Percentiles rank a stretch among this genome's conserved stretches.
These are phyloP conservation scores for Gnatocerus cornutus DNA, from an alignment of 2,888 invertebrate genomes.

Conservation along the genomic window DNA sequence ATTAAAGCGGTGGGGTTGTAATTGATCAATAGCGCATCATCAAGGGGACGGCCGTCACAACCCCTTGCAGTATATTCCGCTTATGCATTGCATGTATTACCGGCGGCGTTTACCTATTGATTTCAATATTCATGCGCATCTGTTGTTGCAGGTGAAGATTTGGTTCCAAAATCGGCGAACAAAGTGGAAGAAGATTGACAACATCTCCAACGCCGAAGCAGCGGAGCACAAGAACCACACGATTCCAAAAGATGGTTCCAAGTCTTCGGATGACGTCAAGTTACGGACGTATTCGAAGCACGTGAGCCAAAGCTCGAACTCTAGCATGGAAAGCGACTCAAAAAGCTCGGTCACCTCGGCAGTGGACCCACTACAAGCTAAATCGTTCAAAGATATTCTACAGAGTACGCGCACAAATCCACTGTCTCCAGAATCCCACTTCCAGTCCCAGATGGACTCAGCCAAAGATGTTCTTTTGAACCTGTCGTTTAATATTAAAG, in stretches of 20 bases:
- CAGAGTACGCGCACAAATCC: conserved; percentile 59
- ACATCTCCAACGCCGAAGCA: conserved; percentile 90
- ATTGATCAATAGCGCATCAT: conserved; percentile 66
- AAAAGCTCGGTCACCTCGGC: conserved; percentile 66
- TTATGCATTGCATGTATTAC: conserved; percentile 62
- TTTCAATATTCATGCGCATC: conserved; percentile 58
- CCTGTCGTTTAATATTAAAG: conserved; percentile 66
- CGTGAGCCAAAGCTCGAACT: conserved; percentile 68
- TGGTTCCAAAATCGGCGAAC: conserved; percentile 92
- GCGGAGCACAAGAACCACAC: conserved; percentile 83
- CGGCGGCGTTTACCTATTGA: conserved; percentile 63
- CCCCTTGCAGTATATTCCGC: conserved; percentile 60
- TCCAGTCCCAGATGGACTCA: conserved; percentile 66
- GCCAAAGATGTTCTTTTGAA: conserved; percentile 68
- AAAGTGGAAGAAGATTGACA: conserved; percentile 94
- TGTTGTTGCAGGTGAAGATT: conserved; percentile 85
- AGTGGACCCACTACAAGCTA: conserved; percentile 56
- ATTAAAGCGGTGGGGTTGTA: conserved; percentile 61
- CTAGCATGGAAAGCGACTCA: conserved; percentile 69
- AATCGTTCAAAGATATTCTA: conserved; percentile 67
- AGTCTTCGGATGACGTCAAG: conserved; percentile 58
- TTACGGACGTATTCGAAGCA: conserved; percentile 58
- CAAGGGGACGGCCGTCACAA: conserved; percentile 58
- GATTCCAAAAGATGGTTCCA: conserved; percentile 60
- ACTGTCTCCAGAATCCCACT: conserved; percentile 62